A percentile compares a stretch with the other conserved stretches of the same genome.
Evolutionary conservation across 2,888 invertebrate genomes (phyloP).

Genomic region (Blera fallax): DNA sequence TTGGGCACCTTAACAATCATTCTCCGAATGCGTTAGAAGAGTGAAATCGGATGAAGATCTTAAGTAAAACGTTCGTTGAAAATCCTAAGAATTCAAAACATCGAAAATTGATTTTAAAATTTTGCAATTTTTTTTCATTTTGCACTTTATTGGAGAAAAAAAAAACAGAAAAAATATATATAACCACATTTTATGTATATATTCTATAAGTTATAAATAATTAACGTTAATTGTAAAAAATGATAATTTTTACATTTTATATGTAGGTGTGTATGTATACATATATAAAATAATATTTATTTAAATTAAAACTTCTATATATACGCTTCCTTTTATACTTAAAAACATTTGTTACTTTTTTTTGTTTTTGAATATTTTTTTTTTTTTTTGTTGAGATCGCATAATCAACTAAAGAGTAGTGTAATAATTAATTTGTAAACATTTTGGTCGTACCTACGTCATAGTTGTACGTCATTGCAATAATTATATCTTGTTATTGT

Average conservation of each 20-base stretch:
- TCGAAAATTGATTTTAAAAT: background rate
- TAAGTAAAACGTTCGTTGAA: too few relatives aligned
- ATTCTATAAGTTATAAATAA: slow-evolving; percentile 67
- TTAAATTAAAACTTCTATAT: slow-evolving; percentile 36
- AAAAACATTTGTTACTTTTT: slow-evolving; percentile 30
- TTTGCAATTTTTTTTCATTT: slow-evolving; percentile 35
- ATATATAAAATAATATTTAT: slow-evolving; percentile 41
- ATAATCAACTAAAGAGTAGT: slow-evolving; percentile 57
- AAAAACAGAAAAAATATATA: slow-evolving; percentile 46
- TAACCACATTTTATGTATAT: slow-evolving; percentile 56
- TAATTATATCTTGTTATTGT: slow-evolving; percentile 35
- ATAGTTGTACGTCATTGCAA: slow-evolving; percentile 70
- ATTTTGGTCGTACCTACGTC: slow-evolving; percentile 59
- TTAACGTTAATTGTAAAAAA: slow-evolving; percentile 62
- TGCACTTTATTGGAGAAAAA: slow-evolving; percentile 70
- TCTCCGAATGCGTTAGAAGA: too few relatives aligned
- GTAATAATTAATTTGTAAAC: slow-evolving; percentile 44
- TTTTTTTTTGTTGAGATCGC: slow-evolving; percentile 59
- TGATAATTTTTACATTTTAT: slow-evolving; percentile 38
- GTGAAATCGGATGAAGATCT: too few relatives aligned
- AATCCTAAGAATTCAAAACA: too few relatives aligned
- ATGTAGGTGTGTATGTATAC: slow-evolving; percentile 20
- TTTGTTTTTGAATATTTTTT: slow-evolving; percentile 36
- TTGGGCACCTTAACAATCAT: too few relatives aligned
- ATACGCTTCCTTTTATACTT: slow-evolving; percentile 30